Evolutionary conservation across 35 echinoderm and acorn worm genomes (phyloP), one percentile per base, ranked within the genome.

Genomic region (Diadema setosum): DNA sequence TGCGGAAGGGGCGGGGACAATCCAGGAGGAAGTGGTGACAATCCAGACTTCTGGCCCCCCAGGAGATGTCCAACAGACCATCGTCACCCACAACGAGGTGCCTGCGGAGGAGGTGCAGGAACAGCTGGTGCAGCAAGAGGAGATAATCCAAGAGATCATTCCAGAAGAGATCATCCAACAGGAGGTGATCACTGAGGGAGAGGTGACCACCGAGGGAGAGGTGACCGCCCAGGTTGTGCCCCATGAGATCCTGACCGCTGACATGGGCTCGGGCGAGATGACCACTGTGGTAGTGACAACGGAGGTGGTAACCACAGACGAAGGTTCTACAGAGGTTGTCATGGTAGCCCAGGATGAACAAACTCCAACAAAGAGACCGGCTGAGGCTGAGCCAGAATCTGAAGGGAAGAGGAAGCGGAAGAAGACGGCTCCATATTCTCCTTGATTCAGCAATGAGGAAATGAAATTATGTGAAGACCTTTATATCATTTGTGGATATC

Each of bases 341-440:
- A 78, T 78, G 73, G 73, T 78, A 34, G 11, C 69, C 3, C 35
- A 78, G 24, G 73, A 78, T 44, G n/a, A 78, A 42, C 73, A 36
- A 78, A 78, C 35, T 18, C 73, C 40, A 25, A 44, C 18, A 2
- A 78, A 78, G 73, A 78, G 73, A 36, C 73, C 73, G 20, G 73
- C 73, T 25, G 73, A 78, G 24, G 16, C 73, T n/a, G 73, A 78
- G 24, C 73, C 73, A 24, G 73, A 78, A 1, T 78, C 73, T 41
- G 73, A 78, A 9, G 73, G 73, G 34, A 78, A 78, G 73, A 34
- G 73, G 5, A 78, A 78, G 39, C 39, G 73, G 40, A 78, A 78
- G 37, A 78, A 35, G 44, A 78, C 27, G 37, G 33, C 73, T n/a
- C 73, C 73, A 24, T 78, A 78, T 20, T 78, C 73, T 17, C 73